These are phyloP conservation scores for Himalopsyche kuldschensis DNA, from an alignment of 2,888 invertebrate genomes.

Conservation along the genomic window DNA sequence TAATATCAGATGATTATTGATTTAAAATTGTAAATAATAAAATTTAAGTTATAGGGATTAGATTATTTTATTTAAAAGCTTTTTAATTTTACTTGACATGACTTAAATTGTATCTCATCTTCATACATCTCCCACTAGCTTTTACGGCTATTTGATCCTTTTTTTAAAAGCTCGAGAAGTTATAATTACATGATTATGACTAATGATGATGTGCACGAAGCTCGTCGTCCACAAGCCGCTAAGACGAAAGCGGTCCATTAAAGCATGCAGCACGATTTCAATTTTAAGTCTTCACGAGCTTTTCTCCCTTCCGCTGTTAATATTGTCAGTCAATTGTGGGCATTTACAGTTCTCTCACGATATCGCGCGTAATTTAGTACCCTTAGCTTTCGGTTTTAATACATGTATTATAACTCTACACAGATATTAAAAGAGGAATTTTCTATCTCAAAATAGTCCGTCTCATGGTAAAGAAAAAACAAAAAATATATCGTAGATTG, in stretches of 20 bases:
- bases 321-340: slow-evolving; percentile 2
- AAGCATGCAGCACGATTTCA: slow-evolving; percentile 39
- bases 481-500: too few relatives aligned
- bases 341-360: background rate
- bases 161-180: background rate
- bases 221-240: background rate
- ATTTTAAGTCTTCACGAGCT: slow-evolving; percentile 34
- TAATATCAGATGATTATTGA: too few relatives aligned
- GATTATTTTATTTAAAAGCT: too few relatives aligned
- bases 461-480: too few relatives aligned
- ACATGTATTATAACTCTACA: background rate
- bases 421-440: too few relatives aligned
- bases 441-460: too few relatives aligned
- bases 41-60: too few relatives aligned
- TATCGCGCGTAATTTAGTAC: background rate
- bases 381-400: background rate
- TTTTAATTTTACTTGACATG: background rate
- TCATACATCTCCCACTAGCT: background rate
- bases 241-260: slow-evolving; percentile 23
- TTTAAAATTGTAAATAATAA: too few relatives aligned
- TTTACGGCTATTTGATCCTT: background rate
- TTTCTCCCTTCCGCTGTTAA: slow-evolving; percentile 8
- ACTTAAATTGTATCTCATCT: background rate
- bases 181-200: slow-evolving; percentile 31
- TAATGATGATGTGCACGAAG: slow-evolving; percentile 24